Conservation (phyloP, 2,113 vertebrate genomes). For the Etheostoma spectabile region DNA sequence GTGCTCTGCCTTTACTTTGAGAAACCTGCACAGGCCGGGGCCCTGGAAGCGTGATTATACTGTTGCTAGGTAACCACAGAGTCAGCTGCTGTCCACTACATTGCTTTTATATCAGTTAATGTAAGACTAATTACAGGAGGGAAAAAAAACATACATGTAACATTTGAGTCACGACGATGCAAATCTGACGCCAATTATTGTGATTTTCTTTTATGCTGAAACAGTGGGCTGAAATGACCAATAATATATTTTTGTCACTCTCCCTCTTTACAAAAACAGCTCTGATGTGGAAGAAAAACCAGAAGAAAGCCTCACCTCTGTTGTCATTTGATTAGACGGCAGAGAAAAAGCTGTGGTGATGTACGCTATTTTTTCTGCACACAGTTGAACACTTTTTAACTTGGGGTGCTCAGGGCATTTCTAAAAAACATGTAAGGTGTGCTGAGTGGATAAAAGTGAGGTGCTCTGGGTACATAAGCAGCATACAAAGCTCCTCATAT, state of each 20-base stretch:
- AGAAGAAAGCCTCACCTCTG: not conserved
- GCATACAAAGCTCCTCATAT: constrained; percentile 44
- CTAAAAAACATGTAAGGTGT: constrained; percentile 40
- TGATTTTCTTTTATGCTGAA: not conserved
- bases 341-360: constrained; percentile 4
- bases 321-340: constrained; percentile 36
- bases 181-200: constrained; percentile 16
- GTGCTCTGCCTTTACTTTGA: constrained; percentile 29
- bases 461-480: constrained; percentile 19
- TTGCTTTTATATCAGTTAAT: constrained; percentile 46
- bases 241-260: not conserved
- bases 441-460: constrained; percentile 36
- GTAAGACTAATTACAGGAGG: constrained; percentile 28
- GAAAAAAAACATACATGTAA: not conserved
- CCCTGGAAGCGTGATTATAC: constrained; percentile 31
- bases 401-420: constrained; percentile 31
- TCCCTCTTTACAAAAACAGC: constrained; percentile 6
- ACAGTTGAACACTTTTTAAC: constrained; percentile 31
- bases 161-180: constrained; percentile 21
- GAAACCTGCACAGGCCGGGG: constrained; percentile 16
- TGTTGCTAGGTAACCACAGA: constrained; percentile 63
- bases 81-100: constrained; percentile 45
- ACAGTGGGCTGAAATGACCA: not conserved
- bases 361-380: not conserved
- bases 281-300: not conserved